A percentile compares a stretch with the other conserved stretches of the same genome.
Conservation (phyloP, 2,113 vertebrate genomes). For the Psephotus haematonotus region DNA sequence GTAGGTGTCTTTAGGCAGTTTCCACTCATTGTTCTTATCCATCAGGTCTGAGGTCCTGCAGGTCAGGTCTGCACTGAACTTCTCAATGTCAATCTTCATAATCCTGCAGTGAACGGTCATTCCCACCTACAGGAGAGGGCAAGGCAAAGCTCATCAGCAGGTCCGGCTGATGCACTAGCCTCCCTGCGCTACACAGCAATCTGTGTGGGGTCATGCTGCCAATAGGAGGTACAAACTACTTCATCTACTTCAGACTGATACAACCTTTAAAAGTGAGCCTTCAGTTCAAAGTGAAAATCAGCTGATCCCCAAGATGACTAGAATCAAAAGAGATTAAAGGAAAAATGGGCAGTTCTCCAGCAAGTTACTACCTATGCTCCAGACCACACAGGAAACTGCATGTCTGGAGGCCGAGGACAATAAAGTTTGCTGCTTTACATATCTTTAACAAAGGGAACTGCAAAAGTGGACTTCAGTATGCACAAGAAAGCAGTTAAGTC, state of each 20-base stretch:
- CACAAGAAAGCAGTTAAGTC: background rate
- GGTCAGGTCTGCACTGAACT: constrained; percentile 96
- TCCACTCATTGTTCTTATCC: constrained; percentile 98
- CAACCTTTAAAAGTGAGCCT: background rate
- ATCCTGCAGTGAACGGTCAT: constrained; percentile 99
- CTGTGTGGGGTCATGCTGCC: background rate
- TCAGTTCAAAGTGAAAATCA: accelerated
- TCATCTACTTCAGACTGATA: background rate
- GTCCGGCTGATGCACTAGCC: accelerated
- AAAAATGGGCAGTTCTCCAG: background rate
- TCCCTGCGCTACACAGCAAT: background rate
- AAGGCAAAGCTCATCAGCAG: background rate
- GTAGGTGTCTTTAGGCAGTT: constrained; percentile 95
- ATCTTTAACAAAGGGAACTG: background rate
- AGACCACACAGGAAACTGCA: background rate
- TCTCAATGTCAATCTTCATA: constrained; percentile 99
- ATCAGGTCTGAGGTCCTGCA: constrained; percentile 95
- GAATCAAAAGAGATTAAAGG: background rate
- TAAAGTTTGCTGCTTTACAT: background rate
- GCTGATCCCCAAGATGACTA: background rate
- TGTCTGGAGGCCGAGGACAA: background rate
- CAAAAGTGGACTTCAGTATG: background rate
- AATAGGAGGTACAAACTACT: background rate
- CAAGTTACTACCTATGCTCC: background rate
- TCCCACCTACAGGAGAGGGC: constrained; percentile 82